Conservation (phyloP, 2,113 vertebrate species). For the Actinemys pallida region DNA sequence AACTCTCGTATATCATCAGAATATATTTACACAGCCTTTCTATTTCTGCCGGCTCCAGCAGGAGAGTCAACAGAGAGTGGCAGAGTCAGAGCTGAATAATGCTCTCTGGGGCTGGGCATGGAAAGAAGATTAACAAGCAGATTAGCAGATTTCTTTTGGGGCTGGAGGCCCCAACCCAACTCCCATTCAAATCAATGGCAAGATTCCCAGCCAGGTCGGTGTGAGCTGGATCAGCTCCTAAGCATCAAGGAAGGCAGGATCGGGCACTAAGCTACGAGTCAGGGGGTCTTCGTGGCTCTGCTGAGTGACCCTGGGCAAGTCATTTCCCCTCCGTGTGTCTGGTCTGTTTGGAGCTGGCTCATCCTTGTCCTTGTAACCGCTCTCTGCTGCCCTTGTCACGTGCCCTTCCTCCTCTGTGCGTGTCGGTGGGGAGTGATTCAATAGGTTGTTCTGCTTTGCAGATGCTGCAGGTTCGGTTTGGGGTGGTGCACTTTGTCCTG, state of each 20-base stretch:
- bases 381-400: neutral
- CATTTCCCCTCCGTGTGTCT: neutral
- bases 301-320: neutral
- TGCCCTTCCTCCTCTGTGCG: neutral
- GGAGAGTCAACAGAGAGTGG: slow-evolving; percentile 3
- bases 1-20: neutral
- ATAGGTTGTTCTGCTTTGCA: slow-evolving; percentile 45
- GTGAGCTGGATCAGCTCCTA: neutral
- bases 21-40: neutral
- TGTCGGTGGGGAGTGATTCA: neutral
- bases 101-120: neutral
- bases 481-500: slow-evolving; percentile 64
- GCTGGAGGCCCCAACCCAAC: neutral
- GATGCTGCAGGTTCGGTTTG: slow-evolving; percentile 78
- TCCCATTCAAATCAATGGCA: neutral
- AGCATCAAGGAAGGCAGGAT: neutral
- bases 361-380: neutral
- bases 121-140: neutral
- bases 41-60: neutral
- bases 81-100: neutral
- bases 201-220: neutral
- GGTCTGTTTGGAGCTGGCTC: neutral
- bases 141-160: neutral
- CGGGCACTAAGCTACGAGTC: neutral
- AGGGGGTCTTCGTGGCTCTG: neutral